Evolutionary conservation across 2,797 vertebrate genomes (phyloP).

Genomic region (Prunella strophiata): DNA sequence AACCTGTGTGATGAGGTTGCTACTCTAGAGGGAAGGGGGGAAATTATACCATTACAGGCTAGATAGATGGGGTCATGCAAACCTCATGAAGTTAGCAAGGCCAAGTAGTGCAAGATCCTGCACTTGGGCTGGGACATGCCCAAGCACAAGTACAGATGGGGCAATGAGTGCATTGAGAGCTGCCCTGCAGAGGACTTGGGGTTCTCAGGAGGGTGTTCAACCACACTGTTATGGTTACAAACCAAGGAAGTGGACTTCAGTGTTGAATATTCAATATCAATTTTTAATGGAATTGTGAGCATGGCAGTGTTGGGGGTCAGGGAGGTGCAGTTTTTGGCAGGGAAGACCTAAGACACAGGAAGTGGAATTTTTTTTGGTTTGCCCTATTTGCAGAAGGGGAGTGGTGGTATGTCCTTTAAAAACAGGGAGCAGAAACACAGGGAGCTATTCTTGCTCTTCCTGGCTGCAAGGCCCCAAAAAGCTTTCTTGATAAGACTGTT

Average conservation of each 20-base stretch:
- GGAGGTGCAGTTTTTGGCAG: not conserved
- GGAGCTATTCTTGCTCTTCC: not conserved
- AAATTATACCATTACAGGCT: not conserved
- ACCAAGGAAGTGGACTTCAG: not conserved
- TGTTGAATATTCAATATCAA: not conserved
- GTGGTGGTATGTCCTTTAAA: not conserved
- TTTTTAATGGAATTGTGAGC: not conserved
- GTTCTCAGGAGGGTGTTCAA: not conserved
- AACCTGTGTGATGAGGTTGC: not conserved
- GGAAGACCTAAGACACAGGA: not conserved
- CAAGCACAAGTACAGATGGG: not conserved
- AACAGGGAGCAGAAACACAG: not conserved
- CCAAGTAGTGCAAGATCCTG: not conserved
- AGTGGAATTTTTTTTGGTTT: not conserved
- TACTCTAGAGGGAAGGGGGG: not conserved
- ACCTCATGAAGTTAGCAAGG: not conserved
- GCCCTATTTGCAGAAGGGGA: accelerated
- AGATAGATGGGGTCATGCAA: not conserved
- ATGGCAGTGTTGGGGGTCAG: not conserved
- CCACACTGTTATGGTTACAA: not conserved
- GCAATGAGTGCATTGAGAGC: not conserved
- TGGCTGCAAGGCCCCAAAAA: not conserved
- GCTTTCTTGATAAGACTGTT: not conserved
- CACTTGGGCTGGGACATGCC: not conserved
- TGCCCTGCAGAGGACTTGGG: not conserved